Percentiles rank a stretch among this genome's conserved stretches.
Evolutionary conservation across 2,113 vertebrate genomes (phyloP).

Genomic region (Paradoxurus hermaphroditus): DNA sequence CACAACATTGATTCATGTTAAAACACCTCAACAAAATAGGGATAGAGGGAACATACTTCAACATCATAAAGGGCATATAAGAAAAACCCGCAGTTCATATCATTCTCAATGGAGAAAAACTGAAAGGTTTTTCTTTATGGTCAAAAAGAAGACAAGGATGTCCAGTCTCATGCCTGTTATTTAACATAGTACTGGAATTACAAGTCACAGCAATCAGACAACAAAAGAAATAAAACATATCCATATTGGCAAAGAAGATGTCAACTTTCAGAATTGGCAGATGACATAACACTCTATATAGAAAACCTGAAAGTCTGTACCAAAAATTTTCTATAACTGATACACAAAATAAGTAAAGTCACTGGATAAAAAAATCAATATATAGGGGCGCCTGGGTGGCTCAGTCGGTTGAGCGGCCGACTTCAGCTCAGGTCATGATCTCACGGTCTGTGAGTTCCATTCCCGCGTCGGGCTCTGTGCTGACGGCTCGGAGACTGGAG

Average conservation of each 20-base stretch:
- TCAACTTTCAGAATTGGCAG: not conserved
- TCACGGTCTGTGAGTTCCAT: too few relatives aligned
- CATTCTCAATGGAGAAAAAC: not conserved
- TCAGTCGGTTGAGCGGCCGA: too few relatives aligned
- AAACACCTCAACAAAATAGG: not conserved
- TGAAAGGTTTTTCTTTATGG: not conserved
- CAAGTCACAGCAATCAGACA: not conserved
- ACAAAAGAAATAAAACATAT: not conserved
- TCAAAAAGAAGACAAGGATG: not conserved
- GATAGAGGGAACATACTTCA: not conserved
- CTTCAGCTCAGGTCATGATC: too few relatives aligned
- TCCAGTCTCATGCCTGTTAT: not conserved
- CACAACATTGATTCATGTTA: not conserved
- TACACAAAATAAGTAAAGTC: not conserved
- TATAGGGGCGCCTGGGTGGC: too few relatives aligned
- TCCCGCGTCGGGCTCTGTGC: too few relatives aligned
- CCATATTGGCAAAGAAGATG: not conserved
- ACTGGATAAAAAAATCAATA: not conserved
- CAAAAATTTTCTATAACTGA: not conserved
- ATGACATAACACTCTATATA: not conserved
- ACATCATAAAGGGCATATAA: not conserved
- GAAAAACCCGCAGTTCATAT: not conserved
- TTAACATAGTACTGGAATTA: not conserved
- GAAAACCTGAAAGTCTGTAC: not conserved
- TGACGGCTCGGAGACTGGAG: too few relatives aligned